Base-by-base conservation (phyloP, 2,113 vertebrate species). In the Cynocephalus volans region DNA sequence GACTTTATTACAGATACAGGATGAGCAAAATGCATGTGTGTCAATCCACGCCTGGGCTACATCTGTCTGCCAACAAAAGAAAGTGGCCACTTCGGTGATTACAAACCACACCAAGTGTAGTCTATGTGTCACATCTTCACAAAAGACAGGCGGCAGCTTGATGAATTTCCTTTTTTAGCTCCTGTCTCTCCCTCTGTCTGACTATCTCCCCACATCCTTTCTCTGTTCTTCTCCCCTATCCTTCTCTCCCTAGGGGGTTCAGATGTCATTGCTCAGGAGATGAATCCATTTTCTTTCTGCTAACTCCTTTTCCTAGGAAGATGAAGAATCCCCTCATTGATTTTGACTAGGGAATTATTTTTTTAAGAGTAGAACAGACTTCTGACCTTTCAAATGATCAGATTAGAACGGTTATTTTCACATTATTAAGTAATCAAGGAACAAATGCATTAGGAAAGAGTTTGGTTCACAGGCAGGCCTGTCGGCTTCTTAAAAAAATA, bases 381-480 rank as follows among this genome's bases (percentile, higher is more conserved):
- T 99, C 98, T 99, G 99, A 99, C 99, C 99, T 99, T 99, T 99
- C 98, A 99, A 99, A 99, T 99, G 98, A 99, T 99, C 98, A 98
- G 97, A 99, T 99, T 99, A 99, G 98, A 96, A 98, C 98, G 97
- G 91, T 95, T 98, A 99, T 99, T 98, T 99, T 99, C 99, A 99
- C 98, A 97, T 98, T 99, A 99, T 99, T 99, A 99, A 99, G 98
- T 98, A 99, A 99, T 99, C 98, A 99, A 98, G 98, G 96, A 98
- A 98, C 97, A 98, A 98, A 99, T 96, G 97, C 98, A 99, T 99
- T 99, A 99, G 98, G 96, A 97, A 98, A 98, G 97, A 98, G 98
- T 98, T 98, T 97, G 98, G 97, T 98, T 98, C 98, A 98, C 96
- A 97, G 89, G 88, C 98, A 95, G 90, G 89, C 96, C 97, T 98